These are phyloP conservation scores for Halcyon malimbica DNA, from an alignment of 2,113 vertebrate genomes.

Conservation along the genomic window DNA sequence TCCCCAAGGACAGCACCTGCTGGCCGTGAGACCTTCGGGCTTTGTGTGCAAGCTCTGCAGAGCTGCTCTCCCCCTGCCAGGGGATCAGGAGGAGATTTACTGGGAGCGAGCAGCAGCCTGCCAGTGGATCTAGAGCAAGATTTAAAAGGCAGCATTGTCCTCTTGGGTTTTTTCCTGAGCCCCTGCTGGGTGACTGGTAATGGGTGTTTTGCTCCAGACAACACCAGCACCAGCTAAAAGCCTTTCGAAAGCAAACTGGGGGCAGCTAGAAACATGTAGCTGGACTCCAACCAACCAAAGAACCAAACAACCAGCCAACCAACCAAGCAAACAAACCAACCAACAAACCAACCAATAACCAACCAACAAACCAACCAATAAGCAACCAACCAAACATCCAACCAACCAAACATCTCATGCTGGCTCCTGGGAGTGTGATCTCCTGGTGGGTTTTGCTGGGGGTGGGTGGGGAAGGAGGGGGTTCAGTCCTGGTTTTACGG, in stretches of 20 bases:
- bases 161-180: background rate
- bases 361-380: too few relatives aligned
- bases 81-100: background rate
- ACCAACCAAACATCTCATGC: too few relatives aligned
- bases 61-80: too few relatives aligned
- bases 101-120: background rate
- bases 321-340: too few relatives aligned
- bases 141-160: background rate
- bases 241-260: background rate
- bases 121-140: too few relatives aligned
- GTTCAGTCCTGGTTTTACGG: background rate
- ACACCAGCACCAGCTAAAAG: background rate
- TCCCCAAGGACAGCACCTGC: background rate
- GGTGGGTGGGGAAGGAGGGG: too few relatives aligned
- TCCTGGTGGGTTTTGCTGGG: background rate
- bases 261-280: too few relatives aligned
- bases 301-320: too few relatives aligned
- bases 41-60: background rate
- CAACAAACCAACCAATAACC: too few relatives aligned
- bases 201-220: background rate
- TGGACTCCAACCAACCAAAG: too few relatives aligned
- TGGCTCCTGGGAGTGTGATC: accelerated
- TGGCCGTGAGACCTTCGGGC: background rate
- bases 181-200: accelerated
- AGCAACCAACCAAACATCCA: too few relatives aligned